Conservation (phyloP, 53 echinoderm and acorn worm genomes). For the Echinarachnius parma region DNA sequence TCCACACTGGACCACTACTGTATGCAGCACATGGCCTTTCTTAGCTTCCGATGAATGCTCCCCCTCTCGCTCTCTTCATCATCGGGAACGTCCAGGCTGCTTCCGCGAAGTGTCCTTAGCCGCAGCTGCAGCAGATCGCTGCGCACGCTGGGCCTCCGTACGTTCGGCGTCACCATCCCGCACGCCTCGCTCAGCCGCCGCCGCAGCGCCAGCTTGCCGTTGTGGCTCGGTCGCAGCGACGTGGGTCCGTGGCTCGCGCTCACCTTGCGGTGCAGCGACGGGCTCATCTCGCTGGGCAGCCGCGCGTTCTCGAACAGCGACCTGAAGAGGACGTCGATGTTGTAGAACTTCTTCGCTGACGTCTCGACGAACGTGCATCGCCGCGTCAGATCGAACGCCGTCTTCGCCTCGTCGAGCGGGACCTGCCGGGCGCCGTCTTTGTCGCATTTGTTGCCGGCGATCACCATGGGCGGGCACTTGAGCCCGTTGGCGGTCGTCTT, state of each 20-base stretch:
- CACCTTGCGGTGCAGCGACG: constrained; percentile 63
- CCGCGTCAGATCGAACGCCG: constrained; percentile 45
- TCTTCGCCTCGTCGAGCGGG: constrained; percentile 56
- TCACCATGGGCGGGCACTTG: constrained; percentile 70
- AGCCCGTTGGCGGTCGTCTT: constrained; percentile 71
- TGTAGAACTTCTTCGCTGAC: constrained; percentile 58
- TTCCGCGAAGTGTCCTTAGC: constrained; percentile 45
- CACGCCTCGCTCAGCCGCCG: constrained; percentile 69
- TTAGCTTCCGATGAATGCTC: constrained; percentile 57
- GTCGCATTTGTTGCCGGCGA: constrained; percentile 73
- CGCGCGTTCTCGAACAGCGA: constrained; percentile 62
- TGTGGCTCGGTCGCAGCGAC: constrained; percentile 51
- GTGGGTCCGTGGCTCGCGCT: constrained; percentile 73
- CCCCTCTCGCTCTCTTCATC: constrained; percentile 53
- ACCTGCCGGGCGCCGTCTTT: constrained; percentile 44
- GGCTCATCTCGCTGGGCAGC: constrained; percentile 73
- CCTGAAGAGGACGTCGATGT: constrained; percentile 59
- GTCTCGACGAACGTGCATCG: constrained; percentile 64
- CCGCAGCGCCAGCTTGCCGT: constrained; percentile 58
- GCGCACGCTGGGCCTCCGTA: constrained; percentile 59
- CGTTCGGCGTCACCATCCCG: constrained; percentile 71
- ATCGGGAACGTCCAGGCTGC: constrained; percentile 59
- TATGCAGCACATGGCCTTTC: constrained; percentile 89
- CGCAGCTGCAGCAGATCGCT: constrained; percentile 67
- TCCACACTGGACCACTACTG: constrained; percentile 45